These are phyloP conservation scores for Anadara kagoshimensis DNA, from an alignment of 1,140 invertebrate genomes.

Conservation along the genomic window DNA sequence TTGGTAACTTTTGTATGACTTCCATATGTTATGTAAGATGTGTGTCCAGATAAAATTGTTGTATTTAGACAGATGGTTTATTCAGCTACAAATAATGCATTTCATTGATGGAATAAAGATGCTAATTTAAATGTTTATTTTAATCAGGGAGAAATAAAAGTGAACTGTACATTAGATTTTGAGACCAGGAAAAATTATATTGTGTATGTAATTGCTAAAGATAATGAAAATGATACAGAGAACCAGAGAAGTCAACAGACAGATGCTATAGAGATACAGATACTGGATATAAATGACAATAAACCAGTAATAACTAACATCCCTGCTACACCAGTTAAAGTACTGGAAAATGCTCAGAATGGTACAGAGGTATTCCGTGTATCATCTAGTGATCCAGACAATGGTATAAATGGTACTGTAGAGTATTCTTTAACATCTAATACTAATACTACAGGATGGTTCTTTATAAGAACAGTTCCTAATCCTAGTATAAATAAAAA, in stretches of 20 bases:
- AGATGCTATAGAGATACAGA: conserved; percentile 38
- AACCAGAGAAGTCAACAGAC: conserved; percentile 41
- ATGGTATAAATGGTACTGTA: conserved; percentile 46
- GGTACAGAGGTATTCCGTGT: conserved; percentile 43
- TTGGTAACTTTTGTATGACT: too few relatives aligned
- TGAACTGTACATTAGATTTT: conserved; percentile 49
- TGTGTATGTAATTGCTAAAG: conserved; percentile 51
- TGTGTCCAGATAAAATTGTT: too few relatives aligned
- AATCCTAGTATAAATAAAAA: conserved; percentile 25
- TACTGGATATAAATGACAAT: conserved; percentile 62
- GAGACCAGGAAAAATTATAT: conserved; percentile 48
- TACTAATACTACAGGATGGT: conserved; percentile 54
- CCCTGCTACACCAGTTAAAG: conserved; percentile 16
- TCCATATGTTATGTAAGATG: too few relatives aligned
- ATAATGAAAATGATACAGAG: conserved; percentile 41
- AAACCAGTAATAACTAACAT: conserved; percentile 45
- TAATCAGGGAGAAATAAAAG: conserved; percentile 53
- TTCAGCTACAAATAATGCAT: too few relatives aligned
- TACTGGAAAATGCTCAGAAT: conserved; percentile 38
- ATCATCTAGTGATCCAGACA: conserved; percentile 47
- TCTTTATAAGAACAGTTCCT: conserved; percentile 10
- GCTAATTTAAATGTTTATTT: not conserved
- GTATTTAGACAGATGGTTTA: too few relatives aligned
- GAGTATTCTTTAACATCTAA: conserved; percentile 43
- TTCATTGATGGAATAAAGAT: too few relatives aligned